Base-by-base conservation (phyloP, 2,888 invertebrate genomes). In the Oxytorus armatus region DNA sequence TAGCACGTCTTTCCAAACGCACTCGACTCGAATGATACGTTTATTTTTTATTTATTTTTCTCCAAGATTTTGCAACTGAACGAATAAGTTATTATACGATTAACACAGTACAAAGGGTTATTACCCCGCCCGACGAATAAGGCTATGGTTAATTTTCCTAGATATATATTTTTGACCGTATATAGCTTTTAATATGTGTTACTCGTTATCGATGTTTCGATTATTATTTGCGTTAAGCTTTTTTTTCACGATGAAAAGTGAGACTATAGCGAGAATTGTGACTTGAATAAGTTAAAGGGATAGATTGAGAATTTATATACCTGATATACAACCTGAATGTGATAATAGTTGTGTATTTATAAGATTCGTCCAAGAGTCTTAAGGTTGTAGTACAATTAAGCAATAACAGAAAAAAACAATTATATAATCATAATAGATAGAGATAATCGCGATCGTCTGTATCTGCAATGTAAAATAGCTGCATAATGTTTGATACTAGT, bases 11-110 rank as follows among this genome's bases (percentile, higher is more conserved):
- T 0, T 0, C 49, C 0, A 80, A 80, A n/a, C 72, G 79, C 29
- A 14, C 49, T n/a, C 77, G 77, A n/a, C 33, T 47, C 16, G 42
- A 55, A 23, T 77, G 63, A 69, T 5, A 3, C 36, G 10, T 18
- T 11, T 10, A 59, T 39, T 36, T 39, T 33, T 44, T 14, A 42
- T 25, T 63, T 8, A 1, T 8, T 23, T 5, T 25, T 51, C 23
- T 51, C 11, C 5, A 29, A 29, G 29, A 3, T 21, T 5, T 5
- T 3, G 4, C 49, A 10, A 10, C 3, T 10, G 3, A 53, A 25
- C 7, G 3, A 10, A 25, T 25, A 11, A 1, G 51, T 25, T 25
- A 53, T 25, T 7, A 14, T 14, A 3, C 14, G 8, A 14, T 25
- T n/a, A n/a, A n/a, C n/a, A n/a, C n/a, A 16, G 33, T 57, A 33